These are phyloP conservation scores for Dinoponera quadriceps DNA, from an alignment of 1,140 invertebrate genomes.

Conservation along the genomic window DNA sequence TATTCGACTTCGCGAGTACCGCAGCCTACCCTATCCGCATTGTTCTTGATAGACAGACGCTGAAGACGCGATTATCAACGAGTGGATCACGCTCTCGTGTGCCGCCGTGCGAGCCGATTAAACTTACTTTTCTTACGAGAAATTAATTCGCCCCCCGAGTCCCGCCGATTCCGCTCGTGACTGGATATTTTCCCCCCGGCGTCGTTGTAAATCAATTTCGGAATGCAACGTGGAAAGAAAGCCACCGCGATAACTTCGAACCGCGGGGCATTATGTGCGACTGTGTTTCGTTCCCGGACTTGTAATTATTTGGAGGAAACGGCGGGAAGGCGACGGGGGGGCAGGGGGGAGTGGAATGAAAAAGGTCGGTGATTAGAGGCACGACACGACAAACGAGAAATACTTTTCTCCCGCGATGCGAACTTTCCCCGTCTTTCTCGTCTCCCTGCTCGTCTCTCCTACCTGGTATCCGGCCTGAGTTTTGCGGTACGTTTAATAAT, in stretches of 20 bases:
- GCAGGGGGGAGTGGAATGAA: not conserved
- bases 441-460: not conserved
- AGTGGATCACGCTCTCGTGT: not conserved
- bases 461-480: not conserved
- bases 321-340: not conserved
- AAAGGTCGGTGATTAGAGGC: constrained; percentile 37
- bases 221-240: not conserved
- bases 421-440: constrained; percentile 16
- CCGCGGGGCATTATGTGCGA: not conserved
- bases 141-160: not conserved
- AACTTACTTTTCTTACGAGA: not conserved
- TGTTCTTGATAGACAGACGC: not conserved
- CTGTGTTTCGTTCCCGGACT: constrained; percentile 1
- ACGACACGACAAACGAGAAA: constrained; percentile 4
- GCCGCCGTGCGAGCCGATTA: not conserved
- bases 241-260: not conserved
- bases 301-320: constrained; percentile 22
- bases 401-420: constrained; percentile 12
- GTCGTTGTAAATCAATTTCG: not conserved
- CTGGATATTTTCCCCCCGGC: not conserved
- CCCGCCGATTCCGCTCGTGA: not conserved
- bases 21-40: no score
- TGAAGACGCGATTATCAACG: not conserved
- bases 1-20: constrained; percentile 20
- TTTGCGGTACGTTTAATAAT: constrained; percentile 43